phyloP scores from a whole-genome alignment of 2,888 invertebrate species.

The Laothoe populi region DNA sequence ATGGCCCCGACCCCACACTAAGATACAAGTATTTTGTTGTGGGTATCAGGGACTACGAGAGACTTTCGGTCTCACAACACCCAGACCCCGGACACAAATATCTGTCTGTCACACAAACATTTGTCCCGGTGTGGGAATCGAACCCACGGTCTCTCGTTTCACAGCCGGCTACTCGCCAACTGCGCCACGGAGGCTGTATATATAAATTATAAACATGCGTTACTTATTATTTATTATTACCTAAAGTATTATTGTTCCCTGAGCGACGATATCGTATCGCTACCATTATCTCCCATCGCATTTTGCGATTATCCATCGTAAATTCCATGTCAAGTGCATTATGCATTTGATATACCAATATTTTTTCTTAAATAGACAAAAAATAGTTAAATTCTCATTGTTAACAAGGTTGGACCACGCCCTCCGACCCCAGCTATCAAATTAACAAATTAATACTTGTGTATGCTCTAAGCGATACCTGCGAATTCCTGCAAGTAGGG shows the following conservation, averaged over 20 bases:
- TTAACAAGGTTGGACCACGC: conserved; percentile 57
- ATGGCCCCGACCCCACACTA: too few relatives aligned
- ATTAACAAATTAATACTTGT: conserved; percentile 73
- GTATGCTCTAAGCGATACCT: conserved; percentile 66
- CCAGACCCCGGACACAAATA: too few relatives aligned
- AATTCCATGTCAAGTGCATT: not conserved
- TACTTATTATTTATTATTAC: too few relatives aligned
- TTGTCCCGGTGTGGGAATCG: too few relatives aligned
- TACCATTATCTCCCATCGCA: not conserved
- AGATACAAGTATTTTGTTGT: too few relatives aligned
- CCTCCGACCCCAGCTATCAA: conserved; percentile 64
- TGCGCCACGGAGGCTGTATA: too few relatives aligned
- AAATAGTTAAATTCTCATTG: conserved; percentile 27
- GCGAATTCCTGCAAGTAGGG: conserved; percentile 78
- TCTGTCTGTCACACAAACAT: too few relatives aligned
- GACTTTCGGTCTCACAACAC: too few relatives aligned
- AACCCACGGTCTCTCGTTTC: too few relatives aligned
- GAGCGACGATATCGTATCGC: not conserved
- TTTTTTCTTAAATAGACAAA: conserved; percentile 19
- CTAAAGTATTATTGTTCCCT: not conserved
- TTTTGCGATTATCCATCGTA: not conserved
- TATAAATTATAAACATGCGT: too few relatives aligned
- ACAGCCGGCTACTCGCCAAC: too few relatives aligned
- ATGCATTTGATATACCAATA: not conserved
- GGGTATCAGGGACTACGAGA: too few relatives aligned